Conservation (phyloP, 2,113 vertebrate species). For the Lontra canadensis region DNA sequence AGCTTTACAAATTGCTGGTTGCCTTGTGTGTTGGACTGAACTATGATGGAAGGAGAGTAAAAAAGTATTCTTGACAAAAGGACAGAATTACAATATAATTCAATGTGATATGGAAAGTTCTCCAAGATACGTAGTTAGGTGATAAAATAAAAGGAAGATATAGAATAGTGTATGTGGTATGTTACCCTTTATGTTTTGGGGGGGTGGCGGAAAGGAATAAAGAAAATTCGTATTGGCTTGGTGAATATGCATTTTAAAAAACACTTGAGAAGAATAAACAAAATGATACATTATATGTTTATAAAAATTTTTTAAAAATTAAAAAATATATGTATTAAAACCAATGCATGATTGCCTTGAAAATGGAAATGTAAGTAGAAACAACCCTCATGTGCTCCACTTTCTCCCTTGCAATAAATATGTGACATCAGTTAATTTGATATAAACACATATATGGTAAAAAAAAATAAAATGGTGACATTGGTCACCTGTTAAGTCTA, state of each 20-base stretch:
- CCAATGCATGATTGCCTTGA: background rate
- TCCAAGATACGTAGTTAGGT: background rate
- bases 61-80: background rate
- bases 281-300: too few species aligned
- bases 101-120: background rate
- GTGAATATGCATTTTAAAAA: background rate
- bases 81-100: background rate
- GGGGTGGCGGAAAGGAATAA: background rate
- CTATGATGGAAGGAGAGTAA: background rate
- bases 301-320: too few species aligned
- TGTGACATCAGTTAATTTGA: background rate
- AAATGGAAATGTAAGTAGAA: background rate
- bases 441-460: background rate
- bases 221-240: background rate
- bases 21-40: background rate
- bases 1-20: background rate
- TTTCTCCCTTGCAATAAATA: background rate
- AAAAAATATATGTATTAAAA: background rate
- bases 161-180: background rate
- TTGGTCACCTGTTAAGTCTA: background rate
- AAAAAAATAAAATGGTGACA: background rate
- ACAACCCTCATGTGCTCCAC: background rate
- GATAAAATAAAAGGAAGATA: slow-evolving; percentile 26
- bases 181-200: background rate
- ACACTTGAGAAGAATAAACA: background rate